These are phyloP conservation scores for Ammospiza maritima DNA, from an alignment of 2,797 vertebrate species.

Conservation along the genomic window DNA sequence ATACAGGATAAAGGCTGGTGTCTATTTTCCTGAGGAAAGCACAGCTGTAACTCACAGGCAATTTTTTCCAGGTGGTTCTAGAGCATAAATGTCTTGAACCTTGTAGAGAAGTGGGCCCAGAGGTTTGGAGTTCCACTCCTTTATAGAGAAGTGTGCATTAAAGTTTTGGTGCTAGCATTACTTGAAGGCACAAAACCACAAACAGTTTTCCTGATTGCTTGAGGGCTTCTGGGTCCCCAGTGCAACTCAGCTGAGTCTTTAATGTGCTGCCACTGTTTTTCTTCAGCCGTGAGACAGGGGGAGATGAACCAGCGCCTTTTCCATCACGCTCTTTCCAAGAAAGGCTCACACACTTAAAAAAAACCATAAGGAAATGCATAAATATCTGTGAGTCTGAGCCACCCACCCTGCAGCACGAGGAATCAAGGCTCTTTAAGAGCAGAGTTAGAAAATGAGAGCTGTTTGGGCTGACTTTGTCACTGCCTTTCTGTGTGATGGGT, in stretches of 20 bases:
- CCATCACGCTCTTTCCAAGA: background rate
- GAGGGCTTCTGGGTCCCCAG: background rate
- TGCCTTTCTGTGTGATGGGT: background rate
- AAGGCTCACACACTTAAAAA: background rate
- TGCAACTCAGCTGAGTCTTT: background rate
- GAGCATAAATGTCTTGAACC: background rate
- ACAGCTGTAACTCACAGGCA: background rate
- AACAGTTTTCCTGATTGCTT: background rate
- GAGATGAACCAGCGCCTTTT: background rate
- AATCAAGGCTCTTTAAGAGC: background rate
- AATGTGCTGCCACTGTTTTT: background rate
- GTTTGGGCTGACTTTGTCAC: background rate
- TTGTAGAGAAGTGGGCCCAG: background rate
- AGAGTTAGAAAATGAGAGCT: background rate
- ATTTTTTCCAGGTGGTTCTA: background rate
- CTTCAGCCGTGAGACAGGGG: background rate
- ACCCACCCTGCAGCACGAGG: background rate
- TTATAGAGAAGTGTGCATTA: background rate
- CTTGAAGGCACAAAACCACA: conserved; percentile 2
- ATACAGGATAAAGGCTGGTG: conserved; percentile 37
- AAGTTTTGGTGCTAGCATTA: background rate
- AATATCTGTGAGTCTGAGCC: background rate
- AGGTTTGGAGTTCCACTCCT: background rate
- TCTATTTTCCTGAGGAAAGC: background rate
- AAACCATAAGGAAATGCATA: background rate